Percentiles rank a stretch among this genome's conserved stretches.
Conservation (phyloP, 2,797 vertebrate genomes). For the Clamator glandarius region DNA sequence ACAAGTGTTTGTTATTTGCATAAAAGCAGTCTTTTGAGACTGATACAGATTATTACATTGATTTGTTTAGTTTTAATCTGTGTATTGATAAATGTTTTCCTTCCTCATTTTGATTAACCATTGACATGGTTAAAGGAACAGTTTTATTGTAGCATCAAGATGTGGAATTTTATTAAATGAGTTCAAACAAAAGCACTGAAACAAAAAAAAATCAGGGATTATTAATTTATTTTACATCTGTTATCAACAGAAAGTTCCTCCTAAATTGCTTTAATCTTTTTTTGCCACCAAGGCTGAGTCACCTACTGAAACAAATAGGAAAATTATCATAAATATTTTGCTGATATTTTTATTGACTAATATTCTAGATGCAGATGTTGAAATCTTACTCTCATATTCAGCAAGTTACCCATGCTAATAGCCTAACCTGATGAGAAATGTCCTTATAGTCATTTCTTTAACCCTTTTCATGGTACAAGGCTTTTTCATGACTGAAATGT, state of each 20-base stretch:
- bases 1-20: background rate
- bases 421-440: background rate
- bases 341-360: background rate
- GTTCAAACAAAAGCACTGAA: background rate
- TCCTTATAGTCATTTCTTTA: background rate
- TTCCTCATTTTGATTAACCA: background rate
- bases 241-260: background rate
- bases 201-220: background rate
- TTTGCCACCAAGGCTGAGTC: background rate
- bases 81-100: background rate
- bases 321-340: background rate
- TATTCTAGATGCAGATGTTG: background rate
- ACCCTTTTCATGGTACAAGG: background rate
- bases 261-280: background rate
- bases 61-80: background rate
- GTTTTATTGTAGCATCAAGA: background rate
- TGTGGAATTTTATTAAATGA: background rate
- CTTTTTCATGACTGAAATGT: background rate
- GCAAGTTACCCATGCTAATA: background rate
- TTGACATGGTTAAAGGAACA: background rate
- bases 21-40: background rate
- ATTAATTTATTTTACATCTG: background rate
- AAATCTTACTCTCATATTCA: background rate
- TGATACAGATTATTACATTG: background rate
- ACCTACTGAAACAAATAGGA: background rate